Evolutionary conservation across 2,888 invertebrate species (phyloP).

Genomic region (Actias luna): DNA sequence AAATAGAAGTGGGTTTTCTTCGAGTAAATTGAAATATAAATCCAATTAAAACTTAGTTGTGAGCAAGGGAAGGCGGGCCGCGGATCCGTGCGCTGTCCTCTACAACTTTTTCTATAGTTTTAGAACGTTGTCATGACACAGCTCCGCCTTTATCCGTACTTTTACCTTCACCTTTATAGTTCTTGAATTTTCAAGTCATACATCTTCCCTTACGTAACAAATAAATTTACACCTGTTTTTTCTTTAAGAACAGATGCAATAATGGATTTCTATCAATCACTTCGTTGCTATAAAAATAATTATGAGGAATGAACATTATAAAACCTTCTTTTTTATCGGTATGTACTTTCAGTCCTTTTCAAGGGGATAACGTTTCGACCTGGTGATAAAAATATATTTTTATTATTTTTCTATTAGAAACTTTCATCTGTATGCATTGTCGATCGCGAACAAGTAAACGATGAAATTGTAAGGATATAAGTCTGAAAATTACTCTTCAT

Average conservation of each 20-base stretch:
- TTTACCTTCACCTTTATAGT: not conserved
- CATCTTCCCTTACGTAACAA: too few relatives aligned
- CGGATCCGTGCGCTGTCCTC: too few relatives aligned
- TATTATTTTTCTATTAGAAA: too few relatives aligned
- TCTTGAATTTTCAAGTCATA: too few relatives aligned
- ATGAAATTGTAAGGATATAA: not conserved
- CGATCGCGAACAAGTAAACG: not conserved
- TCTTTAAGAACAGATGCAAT: too few relatives aligned
- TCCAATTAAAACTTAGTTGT: slow-evolving; percentile 26
- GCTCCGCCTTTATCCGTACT: not conserved
- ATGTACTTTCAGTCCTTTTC: too few relatives aligned
- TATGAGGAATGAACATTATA: too few relatives aligned
- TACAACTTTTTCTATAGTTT: not conserved
- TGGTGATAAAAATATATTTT: not conserved
- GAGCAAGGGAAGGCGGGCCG: slow-evolving; percentile 6
- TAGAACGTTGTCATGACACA: not conserved
- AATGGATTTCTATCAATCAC: too few relatives aligned
- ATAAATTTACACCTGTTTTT: too few relatives aligned
- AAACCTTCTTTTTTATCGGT: too few relatives aligned
- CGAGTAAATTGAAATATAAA: slow-evolving; percentile 20
- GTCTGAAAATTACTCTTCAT: not conserved
- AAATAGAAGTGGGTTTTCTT: slow-evolving; percentile 4
- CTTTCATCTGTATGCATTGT: not conserved
- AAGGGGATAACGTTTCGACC: too few relatives aligned
- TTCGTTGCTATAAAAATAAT: too few relatives aligned